Evolutionary conservation across 1,140 invertebrate species (phyloP), one percentile per base, ranked within the genome.

Genomic region (Brachystomella parvula): DNA sequence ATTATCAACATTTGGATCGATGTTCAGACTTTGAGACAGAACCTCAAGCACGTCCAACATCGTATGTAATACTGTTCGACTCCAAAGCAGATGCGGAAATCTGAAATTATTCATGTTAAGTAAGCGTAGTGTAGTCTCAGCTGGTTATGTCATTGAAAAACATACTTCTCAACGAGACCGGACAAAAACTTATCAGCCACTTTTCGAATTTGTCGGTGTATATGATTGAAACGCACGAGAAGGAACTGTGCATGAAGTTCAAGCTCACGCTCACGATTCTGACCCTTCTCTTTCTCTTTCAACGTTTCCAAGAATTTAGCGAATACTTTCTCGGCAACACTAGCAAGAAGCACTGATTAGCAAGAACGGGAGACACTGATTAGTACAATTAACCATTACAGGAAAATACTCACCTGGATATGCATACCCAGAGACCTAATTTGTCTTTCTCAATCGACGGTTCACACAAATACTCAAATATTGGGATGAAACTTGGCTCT

Each of bases 41-140:
- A 96, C 80, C 81, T 98, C 92, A 1, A 99, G 81, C 68, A 98
- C 94, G 78, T 98, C 93, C 66, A 99, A 78, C 89, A 98, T 97
- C n/a, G 94, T 94, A 84, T 90, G 93, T 3, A 99, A 80, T 1
- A 99, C 89, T 75, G 82, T 82, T 62, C 84, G 84, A 81, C 84
- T 89, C 86, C 87, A 89, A 24, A 89, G 75, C 6, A 88, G 74
- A 77, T 86, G 84, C 32, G 87, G 87, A 77, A 89, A 89, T 74
- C 89, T 87, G 70, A 64, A 68, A 64, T 29, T 33, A 58, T n/a
- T n/a, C n/a, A n/a, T n/a, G n/a, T n/a, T 33, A 66, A 58, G 35
- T 26, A 59, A 33, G 53, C n/a, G n/a, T n/a, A n/a, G n/a, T n/a
- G n/a, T n/a, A n/a, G n/a, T n/a, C n/a, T n/a, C n/a, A n/a, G n/a